Evolutionary conservation across 1,140 invertebrate genomes (phyloP).

Genomic region (Calliopsis andreniformis): DNA sequence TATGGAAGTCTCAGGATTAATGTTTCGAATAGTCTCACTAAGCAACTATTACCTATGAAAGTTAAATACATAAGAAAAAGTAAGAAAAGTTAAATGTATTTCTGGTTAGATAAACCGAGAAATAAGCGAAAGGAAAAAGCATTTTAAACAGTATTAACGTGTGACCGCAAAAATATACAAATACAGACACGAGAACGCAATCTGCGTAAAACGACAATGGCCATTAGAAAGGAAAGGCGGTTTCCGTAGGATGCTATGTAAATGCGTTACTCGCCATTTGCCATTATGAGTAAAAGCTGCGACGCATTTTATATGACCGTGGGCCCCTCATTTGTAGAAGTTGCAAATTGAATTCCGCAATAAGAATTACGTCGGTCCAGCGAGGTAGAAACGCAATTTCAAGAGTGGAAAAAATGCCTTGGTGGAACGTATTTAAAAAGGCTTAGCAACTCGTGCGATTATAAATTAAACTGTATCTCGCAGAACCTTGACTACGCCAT

Average conservation of each 20-base stretch:
- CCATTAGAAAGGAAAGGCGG: not conserved
- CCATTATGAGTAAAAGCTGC: not conserved
- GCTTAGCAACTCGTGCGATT: not conserved
- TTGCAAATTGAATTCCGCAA: conserved; percentile 20
- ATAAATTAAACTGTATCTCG: conserved; percentile 12
- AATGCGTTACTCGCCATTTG: not conserved
- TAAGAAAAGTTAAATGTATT: too few relatives aligned
- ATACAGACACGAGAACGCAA: conserved; percentile 1
- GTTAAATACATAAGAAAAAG: too few relatives aligned
- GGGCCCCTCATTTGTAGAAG: not conserved
- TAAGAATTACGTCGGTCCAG: not conserved
- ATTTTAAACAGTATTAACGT: not conserved
- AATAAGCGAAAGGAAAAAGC: not conserved
- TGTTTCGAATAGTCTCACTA: too few relatives aligned
- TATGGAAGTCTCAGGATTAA: too few relatives aligned
- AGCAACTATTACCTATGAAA: too few relatives aligned
- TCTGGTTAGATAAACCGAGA: not conserved
- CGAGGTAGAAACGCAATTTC: not conserved
- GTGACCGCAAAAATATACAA: not conserved
- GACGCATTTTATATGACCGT: not conserved
- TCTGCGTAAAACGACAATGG: conserved; percentile 32
- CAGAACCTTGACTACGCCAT: not conserved
- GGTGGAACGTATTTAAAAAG: not conserved
- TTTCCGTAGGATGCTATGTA: not conserved
- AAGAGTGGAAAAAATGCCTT: not conserved